Base-by-base conservation (phyloP, 2,888 invertebrate species). In the Chloroclystis v-ata region DNA sequence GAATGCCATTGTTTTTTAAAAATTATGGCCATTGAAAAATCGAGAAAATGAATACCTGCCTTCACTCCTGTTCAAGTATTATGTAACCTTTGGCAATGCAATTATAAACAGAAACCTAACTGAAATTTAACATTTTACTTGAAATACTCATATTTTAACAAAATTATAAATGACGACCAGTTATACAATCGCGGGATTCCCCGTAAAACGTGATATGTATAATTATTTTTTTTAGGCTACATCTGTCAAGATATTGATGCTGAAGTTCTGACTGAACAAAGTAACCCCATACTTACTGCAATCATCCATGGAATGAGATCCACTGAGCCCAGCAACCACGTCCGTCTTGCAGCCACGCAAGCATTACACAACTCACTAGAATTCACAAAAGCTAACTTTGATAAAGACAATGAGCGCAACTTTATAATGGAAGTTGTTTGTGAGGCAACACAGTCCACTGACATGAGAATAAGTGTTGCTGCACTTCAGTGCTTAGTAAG, bases 401-500 rank as follows among this genome's bases (percentile, higher is more conserved):
- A 98, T 65, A 96, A 96, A 75, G 98, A 98, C 90, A 92, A 94
- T 47, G 99, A 99, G 83, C 91, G 99, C 57, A 97, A 99, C 83
- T 98, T 97, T 76, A 99, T 99, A 45, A 99, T 99, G 99, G 98
- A 99, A 89, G 97, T 98, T 42, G 98, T 99, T 5, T 99, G 99
- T 89, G 98, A 99, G 87, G 97, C 99, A 2, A 99, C 99, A 1
- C 99, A 99, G 79, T 97, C 96, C 4, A 83, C 90, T 40, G 97
- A 98, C 72, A 93, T 95, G 48, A 94, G 96, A 82, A 96, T 99
- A 37, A 93, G 94, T 88, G 99, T 99, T 10, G 97, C 98, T 7
- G 98, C 99, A 1, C 89, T 99, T 44, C 99, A 99, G 78, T 99
- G 99, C 88, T 91, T 99, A 71, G 99, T 96, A 56, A 79, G 79